Evolutionary conservation across 2,888 invertebrate genomes (phyloP).

Genomic region (Labia minor): DNA sequence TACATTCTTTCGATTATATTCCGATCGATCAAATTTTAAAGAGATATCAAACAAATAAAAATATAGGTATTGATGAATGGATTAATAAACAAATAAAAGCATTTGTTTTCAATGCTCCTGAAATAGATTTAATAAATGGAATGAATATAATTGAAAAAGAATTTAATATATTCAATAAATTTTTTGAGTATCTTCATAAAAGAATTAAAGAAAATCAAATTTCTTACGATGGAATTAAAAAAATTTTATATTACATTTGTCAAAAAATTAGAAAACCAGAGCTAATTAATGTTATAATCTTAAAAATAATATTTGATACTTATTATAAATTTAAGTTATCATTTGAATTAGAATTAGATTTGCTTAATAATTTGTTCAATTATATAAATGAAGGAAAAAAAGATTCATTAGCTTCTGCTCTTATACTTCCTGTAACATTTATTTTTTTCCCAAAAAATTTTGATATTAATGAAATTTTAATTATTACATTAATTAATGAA

Average conservation of each 20-base stretch:
- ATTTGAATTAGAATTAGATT: background rate
- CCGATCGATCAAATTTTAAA: background rate
- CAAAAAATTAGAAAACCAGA: background rate
- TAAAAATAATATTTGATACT: conserved; percentile 25
- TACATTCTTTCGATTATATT: background rate
- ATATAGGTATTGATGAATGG: background rate
- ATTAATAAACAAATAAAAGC: background rate
- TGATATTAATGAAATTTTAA: conserved; percentile 13
- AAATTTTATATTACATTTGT: conserved; percentile 16
- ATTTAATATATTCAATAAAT: background rate
- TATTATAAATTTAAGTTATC: conserved; percentile 21
- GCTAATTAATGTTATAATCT: conserved; percentile 22
- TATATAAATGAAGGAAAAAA: background rate
- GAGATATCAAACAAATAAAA: background rate
- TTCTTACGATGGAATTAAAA: background rate
- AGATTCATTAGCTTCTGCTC: background rate
- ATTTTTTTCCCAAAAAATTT: conserved; percentile 20
- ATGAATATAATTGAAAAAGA: background rate
- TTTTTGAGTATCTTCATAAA: background rate
- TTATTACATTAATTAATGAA: background rate
- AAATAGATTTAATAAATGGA: background rate
- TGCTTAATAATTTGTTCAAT: conserved; percentile 16
- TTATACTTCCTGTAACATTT: conserved; percentile 16
- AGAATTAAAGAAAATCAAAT: conserved; percentile 13
- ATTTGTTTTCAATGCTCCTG: background rate